Base-by-base conservation (phyloP, 2,113 vertebrate genomes). In the Rhinopomastus cyanomelas region DNA sequence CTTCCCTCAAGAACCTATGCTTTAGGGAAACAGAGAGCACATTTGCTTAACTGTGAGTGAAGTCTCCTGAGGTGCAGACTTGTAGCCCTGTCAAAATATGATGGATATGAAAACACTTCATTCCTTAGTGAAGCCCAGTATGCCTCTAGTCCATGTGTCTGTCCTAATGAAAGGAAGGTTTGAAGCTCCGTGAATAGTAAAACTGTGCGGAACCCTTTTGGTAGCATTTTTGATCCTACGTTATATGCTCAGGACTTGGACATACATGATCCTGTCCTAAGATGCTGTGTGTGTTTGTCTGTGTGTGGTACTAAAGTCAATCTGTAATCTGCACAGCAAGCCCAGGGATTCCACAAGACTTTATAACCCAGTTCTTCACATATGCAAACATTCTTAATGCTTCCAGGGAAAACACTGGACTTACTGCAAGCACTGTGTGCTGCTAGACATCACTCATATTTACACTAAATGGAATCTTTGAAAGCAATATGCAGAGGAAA, bases 401-500 rank as follows among this genome's bases (percentile, higher is more conserved):
- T 89, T 77, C 12, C 7, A 49, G 15, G 25, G 37, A 82, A 52
- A 59, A n/a, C 9, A 8, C 3, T 56, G 12, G 32, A 29, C 26
- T 74, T 64, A 5, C 1, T 16, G 13, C n/a, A 36, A 39, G 19
- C 19, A 34, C 18, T 59, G 16, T 53, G 3, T 18, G 48, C 25
- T 56, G n/a, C 27, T 67, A 13, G 16, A 9, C 37, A 21, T 77
- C 48, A 37, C 16, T 68, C 11, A 16, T 44, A 5, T 4, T 68
- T 68, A 9, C 0, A 0, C 9, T 55, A 29, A 17, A 8, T 52
- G 29, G 12, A 29, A 25, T 69, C 75, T 95, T 82, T 83, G 85
- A 77, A 90, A 87, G 65, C 65, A 92, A 86, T 81, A 46, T 77
- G 29, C 60, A 67, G 56, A 80, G 67, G 81, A 89, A 88, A 59